Base-by-base conservation (phyloP, 2,113 vertebrate genomes). In the Cavia porcellus region DNA sequence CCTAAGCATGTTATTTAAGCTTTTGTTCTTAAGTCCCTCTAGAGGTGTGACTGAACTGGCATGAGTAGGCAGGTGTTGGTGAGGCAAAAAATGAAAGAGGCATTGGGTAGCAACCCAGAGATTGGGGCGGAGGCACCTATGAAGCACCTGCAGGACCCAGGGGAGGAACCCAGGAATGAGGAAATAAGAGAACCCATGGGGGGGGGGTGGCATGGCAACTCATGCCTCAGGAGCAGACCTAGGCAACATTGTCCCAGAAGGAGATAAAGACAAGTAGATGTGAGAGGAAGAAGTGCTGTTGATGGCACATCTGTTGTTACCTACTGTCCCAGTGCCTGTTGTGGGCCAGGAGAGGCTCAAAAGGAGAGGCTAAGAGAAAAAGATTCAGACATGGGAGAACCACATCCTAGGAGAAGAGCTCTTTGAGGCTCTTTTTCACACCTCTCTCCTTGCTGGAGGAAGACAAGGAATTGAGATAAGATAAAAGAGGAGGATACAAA, bases 151-250 rank as follows among this genome's bases (percentile, higher is more conserved):
- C 38, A 82, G 74, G 92, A 88, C 96, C 95, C 96, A 94, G 77
- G 94, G 92, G 97, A 96, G 86, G 74, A 12, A 25, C 25, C 47
- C 74, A 94, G 92, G 72, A 86, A 88, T 95, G 77, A 86, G 83
- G 93, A 96, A 72, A 90, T 45, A 92, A 50, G 96, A 92, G 96
- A 89, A 93, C 24, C 35, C 72, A 10, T 95, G 75, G 55, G 14
- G 59, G 38, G 35, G 70, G 77, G 96, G 88, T 96, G 95, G 72
- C 92, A 94, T 95, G 85, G 90, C 85, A 94, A 95, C 42, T 68
- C 38, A 24, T 32, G 81, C 80, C 94, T 88, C 70, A 9, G 66
- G 25, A 72, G 95, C 90, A 90, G 84, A 72, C 90, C 82, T 50
- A 77, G 94, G 66, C 62, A 89, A 50, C 81, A 52, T 0, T 35